phyloP scores from a whole-genome alignment of 1,140 invertebrate genomes.

The Saxidomus purpurata region DNA sequence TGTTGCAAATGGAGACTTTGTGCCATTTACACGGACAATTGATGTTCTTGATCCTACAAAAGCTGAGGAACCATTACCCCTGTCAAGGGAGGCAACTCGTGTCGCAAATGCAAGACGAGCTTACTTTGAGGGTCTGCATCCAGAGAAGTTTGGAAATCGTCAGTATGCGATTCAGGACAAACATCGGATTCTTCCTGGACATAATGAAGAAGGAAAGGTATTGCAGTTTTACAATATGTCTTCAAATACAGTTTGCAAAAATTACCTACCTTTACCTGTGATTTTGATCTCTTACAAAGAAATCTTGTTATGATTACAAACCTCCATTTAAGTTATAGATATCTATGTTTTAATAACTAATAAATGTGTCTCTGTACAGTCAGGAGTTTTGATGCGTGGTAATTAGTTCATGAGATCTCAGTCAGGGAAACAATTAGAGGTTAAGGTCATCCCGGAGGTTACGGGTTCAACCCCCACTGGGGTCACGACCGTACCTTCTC shows the following conservation, averaged over 20 bases:
- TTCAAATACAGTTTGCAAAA: too few relatives aligned
- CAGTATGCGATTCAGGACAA: slow-evolving; percentile 80
- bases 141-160: slow-evolving; percentile 81
- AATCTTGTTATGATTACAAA: neutral
- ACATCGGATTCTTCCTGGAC: slow-evolving; percentile 66
- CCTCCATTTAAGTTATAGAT: too few relatives aligned
- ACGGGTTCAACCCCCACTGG: too few relatives aligned
- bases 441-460: too few relatives aligned
- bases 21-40: slow-evolving; percentile 85
- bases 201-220: slow-evolving; percentile 60
- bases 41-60: slow-evolving; percentile 84
- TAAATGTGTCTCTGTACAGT: too few relatives aligned
- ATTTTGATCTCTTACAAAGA: too few relatives aligned
- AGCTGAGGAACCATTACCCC: slow-evolving; percentile 81
- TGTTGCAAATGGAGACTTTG: slow-evolving; percentile 79
- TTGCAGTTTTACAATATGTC: neutral
- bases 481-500: too few relatives aligned
- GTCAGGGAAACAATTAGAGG: too few relatives aligned
- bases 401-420: too few relatives aligned
- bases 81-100: slow-evolving; percentile 84
- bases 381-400: too few relatives aligned
- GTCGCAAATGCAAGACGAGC: slow-evolving; percentile 82
- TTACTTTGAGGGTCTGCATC: slow-evolving; percentile 82
- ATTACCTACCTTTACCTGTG: too few relatives aligned
- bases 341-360: too few relatives aligned